A percentile compares a stretch with the other conserved stretches of the same genome.
phyloP scores from a whole-genome alignment of 2,888 invertebrate genomes.

The Drosophila meridionalis region DNA sequence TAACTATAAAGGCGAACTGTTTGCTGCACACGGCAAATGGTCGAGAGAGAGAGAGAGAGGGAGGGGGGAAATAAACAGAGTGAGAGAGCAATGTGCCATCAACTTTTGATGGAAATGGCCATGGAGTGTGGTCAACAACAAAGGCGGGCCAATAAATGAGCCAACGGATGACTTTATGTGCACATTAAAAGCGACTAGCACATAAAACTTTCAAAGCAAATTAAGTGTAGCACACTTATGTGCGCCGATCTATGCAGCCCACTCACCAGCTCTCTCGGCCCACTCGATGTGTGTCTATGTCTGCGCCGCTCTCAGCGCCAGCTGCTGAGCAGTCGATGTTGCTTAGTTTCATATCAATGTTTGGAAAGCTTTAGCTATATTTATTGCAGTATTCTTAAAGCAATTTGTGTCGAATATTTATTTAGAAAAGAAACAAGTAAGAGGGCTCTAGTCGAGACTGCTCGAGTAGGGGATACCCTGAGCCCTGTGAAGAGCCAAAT shows the following conservation, averaged over 20 bases:
- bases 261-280: neutral
- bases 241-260: conserved; percentile 23
- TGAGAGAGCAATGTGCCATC: conserved; percentile 29
- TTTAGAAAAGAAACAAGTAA: too few species aligned
- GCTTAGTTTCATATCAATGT: neutral
- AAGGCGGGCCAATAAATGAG: conserved; percentile 53
- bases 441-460: too few species aligned
- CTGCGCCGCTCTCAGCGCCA: neutral
- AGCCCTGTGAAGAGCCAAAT: too few species aligned
- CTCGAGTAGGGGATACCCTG: too few species aligned
- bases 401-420: neutral
- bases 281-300: conserved; percentile 5
- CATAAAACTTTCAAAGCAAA: conserved; percentile 70
- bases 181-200: conserved; percentile 66
- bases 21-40: conserved; percentile 32
- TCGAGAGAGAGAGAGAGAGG: neutral
- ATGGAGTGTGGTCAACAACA: conserved; percentile 36
- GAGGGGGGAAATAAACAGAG: neutral
- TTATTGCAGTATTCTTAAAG: neutral
- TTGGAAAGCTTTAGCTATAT: neutral
- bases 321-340: neutral
- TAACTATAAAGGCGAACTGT: conserved; percentile 55
- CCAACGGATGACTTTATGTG: conserved; percentile 69
- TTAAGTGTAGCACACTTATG: conserved; percentile 65
- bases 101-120: conserved; percentile 41